Evolutionary conservation across 2,888 invertebrate genomes (phyloP).

Genomic region (Mimachlamys varia): DNA sequence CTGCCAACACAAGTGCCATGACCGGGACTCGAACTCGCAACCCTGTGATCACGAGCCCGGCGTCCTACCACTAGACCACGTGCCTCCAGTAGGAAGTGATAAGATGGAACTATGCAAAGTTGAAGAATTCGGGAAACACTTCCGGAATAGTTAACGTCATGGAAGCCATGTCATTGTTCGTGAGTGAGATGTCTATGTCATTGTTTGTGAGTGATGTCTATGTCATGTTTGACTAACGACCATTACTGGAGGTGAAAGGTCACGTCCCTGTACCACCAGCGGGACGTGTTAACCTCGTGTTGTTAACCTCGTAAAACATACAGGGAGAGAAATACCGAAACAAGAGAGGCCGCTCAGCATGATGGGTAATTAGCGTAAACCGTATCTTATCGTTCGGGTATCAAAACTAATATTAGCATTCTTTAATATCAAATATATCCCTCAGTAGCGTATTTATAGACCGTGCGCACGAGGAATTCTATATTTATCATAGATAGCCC

Average conservation of each 20-base stretch:
- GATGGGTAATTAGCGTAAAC: not conserved
- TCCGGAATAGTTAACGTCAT: too few species aligned
- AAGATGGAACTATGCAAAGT: too few species aligned
- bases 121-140: too few species aligned
- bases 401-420: slow-evolving; percentile 36
- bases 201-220: too few species aligned
- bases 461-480: not conserved
- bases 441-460: slow-evolving; percentile 2
- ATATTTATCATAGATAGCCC: not conserved
- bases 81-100: too few species aligned
- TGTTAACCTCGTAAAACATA: not conserved
- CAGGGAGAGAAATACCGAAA: not conserved
- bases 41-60: too few species aligned
- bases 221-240: not conserved
- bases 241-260: not conserved
- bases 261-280: not conserved
- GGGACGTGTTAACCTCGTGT: not conserved
- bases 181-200: too few species aligned
- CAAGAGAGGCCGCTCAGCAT: not conserved
- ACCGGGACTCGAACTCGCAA: too few species aligned
- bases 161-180: too few species aligned
- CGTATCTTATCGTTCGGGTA: not conserved
- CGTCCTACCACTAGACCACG: too few species aligned
- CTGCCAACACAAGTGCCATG: too few species aligned
- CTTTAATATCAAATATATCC: slow-evolving; percentile 26